These are phyloP conservation scores for Artibeus jamaicensis DNA, from an alignment of 2,797 vertebrate species.

Conservation along the genomic window DNA sequence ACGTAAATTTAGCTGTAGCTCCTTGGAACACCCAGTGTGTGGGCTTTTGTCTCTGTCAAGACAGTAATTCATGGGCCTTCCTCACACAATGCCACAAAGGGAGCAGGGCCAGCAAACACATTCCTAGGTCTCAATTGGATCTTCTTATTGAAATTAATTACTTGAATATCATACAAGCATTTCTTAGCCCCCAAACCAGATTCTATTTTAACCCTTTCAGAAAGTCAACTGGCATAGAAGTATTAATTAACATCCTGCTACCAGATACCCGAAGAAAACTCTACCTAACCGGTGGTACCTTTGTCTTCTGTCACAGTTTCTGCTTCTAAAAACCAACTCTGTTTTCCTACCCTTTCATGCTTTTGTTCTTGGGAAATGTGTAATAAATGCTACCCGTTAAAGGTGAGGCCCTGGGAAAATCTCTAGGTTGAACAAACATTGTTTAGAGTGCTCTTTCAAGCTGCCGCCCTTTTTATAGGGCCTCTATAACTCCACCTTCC, in stretches of 20 bases:
- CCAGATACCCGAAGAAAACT: background rate
- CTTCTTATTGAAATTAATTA: background rate
- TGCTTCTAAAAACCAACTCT: slow-evolving; percentile 19
- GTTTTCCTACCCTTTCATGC: slow-evolving; percentile 39
- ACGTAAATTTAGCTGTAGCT: background rate
- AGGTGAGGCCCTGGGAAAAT: slow-evolving; percentile 61
- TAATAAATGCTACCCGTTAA: slow-evolving; percentile 23
- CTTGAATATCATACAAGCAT: background rate
- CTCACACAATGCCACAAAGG: background rate
- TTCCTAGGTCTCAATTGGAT: background rate
- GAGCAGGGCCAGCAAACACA: background rate
- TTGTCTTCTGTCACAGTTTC: background rate
- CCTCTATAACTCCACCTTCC: background rate
- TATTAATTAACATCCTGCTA: background rate
- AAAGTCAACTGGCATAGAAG: background rate
- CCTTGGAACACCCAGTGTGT: background rate
- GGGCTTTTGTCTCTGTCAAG: background rate
- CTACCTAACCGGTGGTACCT: background rate
- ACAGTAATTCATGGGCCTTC: background rate
- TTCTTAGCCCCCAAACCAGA: background rate
- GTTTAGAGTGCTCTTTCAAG: slow-evolving; percentile 37
- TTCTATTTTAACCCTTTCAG: background rate
- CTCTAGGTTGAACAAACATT: slow-evolving; percentile 58
- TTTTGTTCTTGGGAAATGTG: slow-evolving; percentile 48
- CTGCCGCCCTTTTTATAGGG: background rate